Evolutionary conservation across 2,888 invertebrate species (phyloP).

Genomic region (Erebia palarica): DNA sequence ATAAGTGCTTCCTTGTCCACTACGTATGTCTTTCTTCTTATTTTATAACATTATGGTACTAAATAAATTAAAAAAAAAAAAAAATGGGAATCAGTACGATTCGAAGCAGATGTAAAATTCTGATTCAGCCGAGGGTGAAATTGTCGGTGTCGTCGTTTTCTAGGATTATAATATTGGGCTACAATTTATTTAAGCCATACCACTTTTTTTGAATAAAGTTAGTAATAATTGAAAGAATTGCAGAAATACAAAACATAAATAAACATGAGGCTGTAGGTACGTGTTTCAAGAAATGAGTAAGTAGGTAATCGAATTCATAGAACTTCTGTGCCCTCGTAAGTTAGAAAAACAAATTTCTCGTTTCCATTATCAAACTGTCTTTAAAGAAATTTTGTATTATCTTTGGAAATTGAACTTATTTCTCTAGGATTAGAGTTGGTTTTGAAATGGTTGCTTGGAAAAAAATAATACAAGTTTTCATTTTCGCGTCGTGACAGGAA

Average conservation of each 20-base stretch:
- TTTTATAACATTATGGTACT: too few relatives aligned
- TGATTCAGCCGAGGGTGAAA: conserved; percentile 55
- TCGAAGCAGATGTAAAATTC: conserved; percentile 41
- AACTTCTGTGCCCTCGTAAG: conserved; percentile 35
- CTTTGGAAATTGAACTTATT: conserved; percentile 10
- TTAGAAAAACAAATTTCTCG: conserved; percentile 42
- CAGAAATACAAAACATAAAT: background rate
- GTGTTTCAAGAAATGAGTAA: background rate
- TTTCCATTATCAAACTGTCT: conserved; percentile 46
- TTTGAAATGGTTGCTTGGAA: conserved; percentile 42
- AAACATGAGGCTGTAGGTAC: background rate
- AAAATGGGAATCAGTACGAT: background rate
- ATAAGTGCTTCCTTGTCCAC: too few relatives aligned
- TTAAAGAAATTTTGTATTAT: conserved; percentile 32
- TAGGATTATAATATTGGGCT: conserved; percentile 23
- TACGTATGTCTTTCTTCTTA: too few relatives aligned
- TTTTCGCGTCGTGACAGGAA: conserved; percentile 75
- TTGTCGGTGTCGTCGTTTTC: conserved; percentile 53
- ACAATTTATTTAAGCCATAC: background rate
- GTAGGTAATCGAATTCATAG: conserved; percentile 24
- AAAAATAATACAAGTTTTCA: conserved; percentile 76
- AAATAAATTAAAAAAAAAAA: too few relatives aligned
- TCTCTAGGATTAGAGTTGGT: conserved; percentile 47
- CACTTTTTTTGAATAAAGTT: background rate
- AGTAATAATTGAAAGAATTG: background rate